Evolutionary conservation across 2,888 invertebrate species (phyloP).

Genomic region (Palloptera scutellata): DNA sequence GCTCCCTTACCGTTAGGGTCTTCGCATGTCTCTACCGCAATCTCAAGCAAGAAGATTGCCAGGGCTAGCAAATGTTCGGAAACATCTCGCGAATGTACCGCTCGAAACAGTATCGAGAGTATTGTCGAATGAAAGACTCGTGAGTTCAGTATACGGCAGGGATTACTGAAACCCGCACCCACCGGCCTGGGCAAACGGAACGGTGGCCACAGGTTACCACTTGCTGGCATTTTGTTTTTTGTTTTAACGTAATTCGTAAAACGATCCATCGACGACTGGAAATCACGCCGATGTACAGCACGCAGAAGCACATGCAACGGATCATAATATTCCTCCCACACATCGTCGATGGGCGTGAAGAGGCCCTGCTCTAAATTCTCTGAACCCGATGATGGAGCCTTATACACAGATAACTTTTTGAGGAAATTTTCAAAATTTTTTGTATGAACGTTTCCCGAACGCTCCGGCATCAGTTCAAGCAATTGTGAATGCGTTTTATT

Average conservation of each 20-base stretch:
- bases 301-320: conserved; percentile 91
- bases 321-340: conserved; percentile 95
- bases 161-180: conserved; percentile 73
- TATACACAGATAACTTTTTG: conserved; percentile 84
- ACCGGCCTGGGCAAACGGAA: conserved; percentile 76
- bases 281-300: conserved; percentile 91
- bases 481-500: conserved; percentile 97
- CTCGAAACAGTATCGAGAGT: conserved; percentile 84
- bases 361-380: conserved; percentile 89
- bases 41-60: conserved; percentile 85
- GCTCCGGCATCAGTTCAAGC: conserved; percentile 94
- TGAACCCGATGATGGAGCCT: conserved; percentile 76
- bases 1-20: conserved; percentile 45
- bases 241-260: conserved; percentile 80
- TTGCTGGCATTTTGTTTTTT: conserved; percentile 69
- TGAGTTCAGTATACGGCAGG: conserved; percentile 64
- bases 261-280: conserved; percentile 93
- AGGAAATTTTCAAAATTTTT: conserved; percentile 88
- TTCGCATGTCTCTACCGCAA: conserved; percentile 69
- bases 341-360: conserved; percentile 82
- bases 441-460: conserved; percentile 90
- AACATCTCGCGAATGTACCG: conserved; percentile 76
- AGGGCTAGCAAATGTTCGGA: conserved; percentile 90
- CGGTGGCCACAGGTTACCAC: conserved; percentile 80
- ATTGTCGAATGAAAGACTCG: conserved; percentile 66